phyloP scores from a whole-genome alignment of 2,113 vertebrate species.

The Mustela lutreola region DNA sequence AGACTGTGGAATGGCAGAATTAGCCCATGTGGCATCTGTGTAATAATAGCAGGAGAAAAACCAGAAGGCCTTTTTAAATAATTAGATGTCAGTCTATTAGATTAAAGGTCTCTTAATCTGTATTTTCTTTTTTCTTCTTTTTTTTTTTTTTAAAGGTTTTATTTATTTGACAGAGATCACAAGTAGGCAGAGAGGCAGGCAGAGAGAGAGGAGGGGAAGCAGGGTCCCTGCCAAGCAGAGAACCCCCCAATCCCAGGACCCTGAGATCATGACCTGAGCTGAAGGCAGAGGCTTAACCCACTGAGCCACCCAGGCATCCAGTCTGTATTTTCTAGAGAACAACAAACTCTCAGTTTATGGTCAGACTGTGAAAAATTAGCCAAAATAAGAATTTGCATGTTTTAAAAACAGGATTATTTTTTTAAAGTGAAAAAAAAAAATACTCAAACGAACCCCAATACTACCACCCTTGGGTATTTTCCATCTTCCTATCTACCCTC shows the following conservation, averaged over 20 bases:
- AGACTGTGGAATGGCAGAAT: not conserved
- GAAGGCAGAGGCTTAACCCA: too few relatives aligned
- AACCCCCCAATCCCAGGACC: too few relatives aligned
- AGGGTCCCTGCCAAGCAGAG: too few relatives aligned
- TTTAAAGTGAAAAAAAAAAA: not conserved
- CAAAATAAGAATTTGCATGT: not conserved
- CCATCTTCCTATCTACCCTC: not conserved
- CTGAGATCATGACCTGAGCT: too few relatives aligned
- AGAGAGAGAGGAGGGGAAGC: too few relatives aligned
- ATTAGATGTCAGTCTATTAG: not conserved
- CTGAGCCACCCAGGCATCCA: too few relatives aligned
- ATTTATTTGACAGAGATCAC: too few relatives aligned
- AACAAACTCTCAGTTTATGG: not conserved
- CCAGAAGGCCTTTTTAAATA: not conserved
- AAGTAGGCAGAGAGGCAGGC: too few relatives aligned
- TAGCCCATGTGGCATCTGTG: accelerated
- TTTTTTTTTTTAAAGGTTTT: too few relatives aligned
- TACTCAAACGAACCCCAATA: not conserved
- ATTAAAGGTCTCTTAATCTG: not conserved
- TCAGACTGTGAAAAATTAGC: not conserved
- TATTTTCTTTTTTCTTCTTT: not conserved
- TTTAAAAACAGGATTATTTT: not conserved
- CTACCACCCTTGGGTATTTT: not conserved
- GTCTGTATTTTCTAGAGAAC: not conserved
- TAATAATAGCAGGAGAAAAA: not conserved